Base-by-base conservation (phyloP, 2,888 invertebrate genomes). In the Nineta flava region DNA sequence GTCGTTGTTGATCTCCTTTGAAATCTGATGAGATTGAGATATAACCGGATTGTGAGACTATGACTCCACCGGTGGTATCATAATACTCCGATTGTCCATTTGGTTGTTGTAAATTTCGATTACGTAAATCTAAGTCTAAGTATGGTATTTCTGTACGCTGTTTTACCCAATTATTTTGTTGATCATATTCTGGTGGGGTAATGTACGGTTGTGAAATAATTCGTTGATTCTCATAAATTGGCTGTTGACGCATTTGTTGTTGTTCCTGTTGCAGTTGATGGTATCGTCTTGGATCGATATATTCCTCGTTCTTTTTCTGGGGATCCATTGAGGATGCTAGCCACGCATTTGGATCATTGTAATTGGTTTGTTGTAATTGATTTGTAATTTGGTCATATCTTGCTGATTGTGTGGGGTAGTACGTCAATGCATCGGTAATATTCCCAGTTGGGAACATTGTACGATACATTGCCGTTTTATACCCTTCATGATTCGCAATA, bases 391-490 rank as follows among this genome's bases (percentile, higher is more conserved):
- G 57, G 47, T 78, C 78, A 56, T 78, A 77, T 54, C 77, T 66
- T 47, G 72, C 75, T 34, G 79, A 81, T 26, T 26, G 26, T 1
- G 82, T 83, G 1, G 87, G 87, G 64, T 88, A 88, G 58, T 86
- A 88, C 1, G 83, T 83, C 7, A 88, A 67, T 12, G 86, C 84
- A 62, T 88, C 87, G 0, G 85, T 87, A 19, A 88, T 74, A 61
- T 75, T 78, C 4, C 82, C 79, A 2, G 80, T 75, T 40, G 83
- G 83, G 59, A 81, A 83, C 68, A 77, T 80, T 32, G 77, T 71
- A 50, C 82, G 72, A 59, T 80, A 77, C 65, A 76, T 73, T 1
- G 75, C 72, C 40, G 70, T 69, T 66, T 81, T 82, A 59, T 79
- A 81, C 13, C 69, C 71, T 48, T 83, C 81, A 58, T 81, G 70